Evolutionary conservation across 2,888 invertebrate species (phyloP), one percentile per base, ranked within the genome.

Genomic region (Stenurella melanura): DNA sequence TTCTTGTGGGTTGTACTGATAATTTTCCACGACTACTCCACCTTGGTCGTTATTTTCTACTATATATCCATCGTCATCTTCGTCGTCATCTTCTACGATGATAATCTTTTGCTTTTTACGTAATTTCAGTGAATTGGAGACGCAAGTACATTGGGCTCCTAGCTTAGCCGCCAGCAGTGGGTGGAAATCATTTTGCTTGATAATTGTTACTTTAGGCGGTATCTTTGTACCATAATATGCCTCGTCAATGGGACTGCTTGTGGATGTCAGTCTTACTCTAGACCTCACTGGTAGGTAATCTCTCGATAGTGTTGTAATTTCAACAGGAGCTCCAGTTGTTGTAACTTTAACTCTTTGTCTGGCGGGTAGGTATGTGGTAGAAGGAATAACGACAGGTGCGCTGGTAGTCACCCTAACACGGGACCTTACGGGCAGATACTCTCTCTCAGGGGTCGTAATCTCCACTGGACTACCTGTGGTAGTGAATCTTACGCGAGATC

Each of bases 81-180:
- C 78, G 30, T 85, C 83, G 7, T 84, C 82, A 64, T 85, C 85
- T 17, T 84, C 83, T 10, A 85, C 83, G 26, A 84, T 75, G 19
- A 84, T 78, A 21, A 85, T 83, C 71, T 83, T 85, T 64, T 85
- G 79, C 64, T 86, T 86, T 82, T 91, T 92, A 83, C 91, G 90
- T 0, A 93, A 87, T 26, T 90, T 89, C 50, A 93, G 82, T 0
- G 91, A 89, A 64, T 93, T 92, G 0, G 93, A 92, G 80, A 91
- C 91, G 85, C 95, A 95, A 73, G 94, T 94, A 82, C 95, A 95
- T 71, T 94, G 94, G 4, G 94, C 94, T 3, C 94, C 94, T 12
- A 95, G 89, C 89, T 95, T 95, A 57, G 93, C 92, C 0, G 94
- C 91, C 18, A 95, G 90, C 10, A 95, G 88, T 0, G 95, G 94